A percentile compares a stretch with the other conserved stretches of the same genome.
Evolutionary conservation across 2,888 invertebrate genomes (phyloP).

Genomic region (Phania funesta): DNA sequence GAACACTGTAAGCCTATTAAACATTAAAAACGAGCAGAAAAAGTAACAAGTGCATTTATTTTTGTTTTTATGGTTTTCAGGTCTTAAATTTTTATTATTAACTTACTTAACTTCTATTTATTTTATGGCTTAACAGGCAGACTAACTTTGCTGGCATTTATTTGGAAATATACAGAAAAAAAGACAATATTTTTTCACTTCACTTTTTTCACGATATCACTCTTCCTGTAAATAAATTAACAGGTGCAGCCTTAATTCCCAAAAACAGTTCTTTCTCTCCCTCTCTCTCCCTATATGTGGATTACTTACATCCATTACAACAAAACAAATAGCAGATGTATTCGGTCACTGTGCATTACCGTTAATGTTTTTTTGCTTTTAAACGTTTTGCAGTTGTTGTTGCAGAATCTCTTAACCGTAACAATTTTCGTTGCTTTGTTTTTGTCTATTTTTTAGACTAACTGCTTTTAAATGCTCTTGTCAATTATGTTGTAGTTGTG

Average conservation of each 20-base stretch:
- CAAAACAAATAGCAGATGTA: conserved; percentile 23
- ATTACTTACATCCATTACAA: background rate
- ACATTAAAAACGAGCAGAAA: conserved; percentile 7
- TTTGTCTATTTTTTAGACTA: background rate
- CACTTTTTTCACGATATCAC: conserved; percentile 21
- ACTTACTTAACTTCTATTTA: conserved; percentile 9
- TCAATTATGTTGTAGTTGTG: conserved; percentile 29
- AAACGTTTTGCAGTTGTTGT: conserved; percentile 6
- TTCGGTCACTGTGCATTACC: background rate
- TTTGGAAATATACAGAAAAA: background rate
- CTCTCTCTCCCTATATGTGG: background rate
- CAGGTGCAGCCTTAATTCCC: conserved; percentile 56
- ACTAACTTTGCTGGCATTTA: conserved; percentile 17
- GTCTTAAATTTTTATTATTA: conserved; percentile 21
- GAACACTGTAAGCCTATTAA: conserved; percentile 23
- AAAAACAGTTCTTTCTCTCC: conserved; percentile 33
- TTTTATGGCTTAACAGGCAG: conserved; percentile 18
- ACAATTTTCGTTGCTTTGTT: conserved; percentile 38
- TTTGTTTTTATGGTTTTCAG: conserved; percentile 39
- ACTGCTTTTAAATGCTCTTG: conserved; percentile 37
- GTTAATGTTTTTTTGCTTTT: conserved; percentile 24
- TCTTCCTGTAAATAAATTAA: conserved; percentile 47
- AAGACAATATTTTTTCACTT: conserved; percentile 8
- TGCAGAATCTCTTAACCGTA: conserved; percentile 48
- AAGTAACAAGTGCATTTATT: conserved; percentile 38